phyloP scores from a whole-genome alignment of 2,888 invertebrate genomes.

The Eupeodes luniger region DNA sequence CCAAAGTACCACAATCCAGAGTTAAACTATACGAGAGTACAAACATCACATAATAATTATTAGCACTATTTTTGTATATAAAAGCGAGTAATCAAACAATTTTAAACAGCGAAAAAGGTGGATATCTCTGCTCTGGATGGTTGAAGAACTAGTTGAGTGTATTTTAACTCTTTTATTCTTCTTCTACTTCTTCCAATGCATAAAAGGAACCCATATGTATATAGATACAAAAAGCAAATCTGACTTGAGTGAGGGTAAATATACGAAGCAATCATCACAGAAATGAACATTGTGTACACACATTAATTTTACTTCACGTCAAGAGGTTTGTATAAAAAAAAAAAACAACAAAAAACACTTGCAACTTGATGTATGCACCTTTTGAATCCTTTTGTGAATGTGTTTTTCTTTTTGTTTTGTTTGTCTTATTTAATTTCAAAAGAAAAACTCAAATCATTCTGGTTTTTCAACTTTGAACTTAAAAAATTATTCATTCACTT shows the following conservation, averaged over 20 bases:
- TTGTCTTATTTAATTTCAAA: no score
- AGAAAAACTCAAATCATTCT: no score
- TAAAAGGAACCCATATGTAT: background rate
- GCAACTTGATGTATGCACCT: background rate
- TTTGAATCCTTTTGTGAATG: background rate
- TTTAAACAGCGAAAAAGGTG: slow-evolving; percentile 15
- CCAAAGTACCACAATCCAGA: background rate
- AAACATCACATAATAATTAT: slow-evolving; percentile 34
- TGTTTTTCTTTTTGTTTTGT: no score
- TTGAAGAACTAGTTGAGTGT: slow-evolving; percentile 52
- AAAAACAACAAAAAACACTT: background rate
- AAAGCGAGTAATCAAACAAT: slow-evolving; percentile 31
- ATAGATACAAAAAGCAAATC: background rate
- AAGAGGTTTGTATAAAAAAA: background rate
- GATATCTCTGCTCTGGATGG: background rate
- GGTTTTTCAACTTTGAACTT: no score
- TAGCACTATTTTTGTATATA: slow-evolving; percentile 19
- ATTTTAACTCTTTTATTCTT: slow-evolving; percentile 14
- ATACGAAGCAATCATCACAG: slow-evolving; percentile 19
- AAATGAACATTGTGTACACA: slow-evolving; percentile 29
- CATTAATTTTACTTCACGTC: slow-evolving; percentile 2
- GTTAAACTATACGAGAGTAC: slow-evolving; percentile 1
- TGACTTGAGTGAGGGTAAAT: slow-evolving; percentile 23
- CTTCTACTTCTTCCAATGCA: background rate
- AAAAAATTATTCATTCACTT: no score